Evolutionary conservation across 2,888 invertebrate species (phyloP).

Genomic region (Drosophila mercatorum): DNA sequence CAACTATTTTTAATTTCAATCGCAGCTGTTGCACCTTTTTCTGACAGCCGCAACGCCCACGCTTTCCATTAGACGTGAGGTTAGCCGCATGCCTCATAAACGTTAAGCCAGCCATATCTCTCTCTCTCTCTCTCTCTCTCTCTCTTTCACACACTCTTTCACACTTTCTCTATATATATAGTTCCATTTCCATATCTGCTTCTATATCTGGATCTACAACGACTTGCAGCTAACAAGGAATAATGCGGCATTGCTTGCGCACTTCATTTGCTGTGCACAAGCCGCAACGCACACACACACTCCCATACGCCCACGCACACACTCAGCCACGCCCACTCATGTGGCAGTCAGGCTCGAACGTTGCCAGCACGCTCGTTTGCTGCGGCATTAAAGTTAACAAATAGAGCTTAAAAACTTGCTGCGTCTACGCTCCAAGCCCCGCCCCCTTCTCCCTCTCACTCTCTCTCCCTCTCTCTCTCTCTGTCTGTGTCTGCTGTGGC

Average conservation of each 20-base stretch:
- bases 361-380: constrained; percentile 23
- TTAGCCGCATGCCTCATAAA: constrained; percentile 33
- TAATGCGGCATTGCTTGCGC: constrained; percentile 55
- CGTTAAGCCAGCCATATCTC: background rate
- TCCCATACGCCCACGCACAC: constrained; percentile 20
- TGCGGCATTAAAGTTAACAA: constrained; percentile 71
- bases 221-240: constrained; percentile 51
- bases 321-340: constrained; percentile 20
- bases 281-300: constrained; percentile 17
- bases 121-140: background rate
- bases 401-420: constrained; percentile 75
- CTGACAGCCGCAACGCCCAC: constrained; percentile 39
- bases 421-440: constrained; percentile 38
- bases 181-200: constrained; percentile 20
- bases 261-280: constrained; percentile 57
- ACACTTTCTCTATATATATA: background rate
- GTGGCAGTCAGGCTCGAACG: constrained; percentile 20
- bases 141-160: background rate
- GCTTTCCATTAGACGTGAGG: constrained; percentile 36
- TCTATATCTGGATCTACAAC: constrained; percentile 30
- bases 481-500: constrained; percentile 5
- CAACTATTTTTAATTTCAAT: constrained; percentile 30
- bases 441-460: constrained; percentile 30
- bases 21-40: constrained; percentile 20
- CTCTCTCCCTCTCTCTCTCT: background rate